Conservation (phyloP, 2,797 vertebrate genomes). For the Apodemus agrarius region DNA sequence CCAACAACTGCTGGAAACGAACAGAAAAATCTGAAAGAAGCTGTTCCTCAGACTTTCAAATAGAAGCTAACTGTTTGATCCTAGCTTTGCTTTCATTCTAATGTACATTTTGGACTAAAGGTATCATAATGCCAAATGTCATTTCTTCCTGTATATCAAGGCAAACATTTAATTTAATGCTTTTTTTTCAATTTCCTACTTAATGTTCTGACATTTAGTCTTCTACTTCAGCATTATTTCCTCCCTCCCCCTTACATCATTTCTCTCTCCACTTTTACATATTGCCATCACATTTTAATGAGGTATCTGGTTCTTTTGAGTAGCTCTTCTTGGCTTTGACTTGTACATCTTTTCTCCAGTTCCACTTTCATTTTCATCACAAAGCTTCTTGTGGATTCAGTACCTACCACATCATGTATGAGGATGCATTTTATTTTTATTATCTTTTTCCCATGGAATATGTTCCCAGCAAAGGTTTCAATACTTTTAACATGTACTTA, state of each 20-base stretch:
- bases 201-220: background rate
- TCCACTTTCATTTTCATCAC: background rate
- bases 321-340: background rate
- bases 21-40: conserved; percentile 22
- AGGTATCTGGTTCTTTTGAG: background rate
- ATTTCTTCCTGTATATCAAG: background rate
- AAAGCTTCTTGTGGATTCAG: background rate
- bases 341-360: background rate
- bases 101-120: background rate
- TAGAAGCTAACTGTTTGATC: background rate
- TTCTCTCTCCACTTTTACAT: background rate
- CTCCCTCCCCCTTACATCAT: background rate
- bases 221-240: conserved; percentile 17
- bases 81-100: background rate
- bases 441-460: background rate
- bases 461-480: background rate
- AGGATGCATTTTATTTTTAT: background rate
- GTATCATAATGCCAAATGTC: background rate
- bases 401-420: background rate
- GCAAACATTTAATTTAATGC: conserved; percentile 44
- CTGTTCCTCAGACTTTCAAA: background rate
- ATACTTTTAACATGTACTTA: background rate
- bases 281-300: background rate
- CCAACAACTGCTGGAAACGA: background rate
- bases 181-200: conserved; percentile 33